Evolutionary conservation across 1,140 invertebrate species (phyloP), one percentile per base, ranked within the genome.

Genomic region (Bicyclus anynana): DNA sequence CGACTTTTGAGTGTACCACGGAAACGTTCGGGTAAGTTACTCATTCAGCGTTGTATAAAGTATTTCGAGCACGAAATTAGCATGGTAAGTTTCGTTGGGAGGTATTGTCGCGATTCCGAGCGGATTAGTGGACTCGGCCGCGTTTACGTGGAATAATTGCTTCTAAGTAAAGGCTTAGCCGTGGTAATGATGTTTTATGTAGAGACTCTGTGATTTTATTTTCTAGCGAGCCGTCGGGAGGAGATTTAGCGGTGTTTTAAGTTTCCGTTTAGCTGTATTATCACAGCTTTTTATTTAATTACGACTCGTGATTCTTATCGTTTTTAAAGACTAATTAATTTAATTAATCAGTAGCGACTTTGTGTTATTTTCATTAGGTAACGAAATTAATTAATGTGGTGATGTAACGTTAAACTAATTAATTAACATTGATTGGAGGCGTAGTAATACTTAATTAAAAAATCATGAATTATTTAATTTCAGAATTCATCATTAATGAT

Each of bases 131-230:
- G 46, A 52, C 29, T 47, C 47, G 35, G 10, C 48, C 47, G 13
- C 50, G 44, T 54, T 54, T 35, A 60, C 35, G 35, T 48, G 54
- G 33, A 56, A 56, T 56, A 47, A 49, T 40, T 56, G 10, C 33
- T 23, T 26, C 26, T 56, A 56, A 56, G 37, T 50, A 42, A 50
- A 56, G 54, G 54, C 46, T 56, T 56, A 56, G 29, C 47, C n/a
- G 14, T 40, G 18, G 37, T 52, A 40, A 52, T 17, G 50, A 52
- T 40, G 3, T 12, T 9, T 14, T 40, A 17, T 17, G 5, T 40
- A 17, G 10, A 9, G 9, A 10, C 12, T 40, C 9, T 16, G 14
- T 40, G 37, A 16, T 17, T 40, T 14, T 40, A 40, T 14, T 40
- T 40, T 40, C 17, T 16, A 1, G 12, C 3, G 1, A 40, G 16